Evolutionary conservation across 2,888 invertebrate species (phyloP), one percentile per base, ranked within the genome.

Genomic region (Acanthoscelides obtectus): DNA sequence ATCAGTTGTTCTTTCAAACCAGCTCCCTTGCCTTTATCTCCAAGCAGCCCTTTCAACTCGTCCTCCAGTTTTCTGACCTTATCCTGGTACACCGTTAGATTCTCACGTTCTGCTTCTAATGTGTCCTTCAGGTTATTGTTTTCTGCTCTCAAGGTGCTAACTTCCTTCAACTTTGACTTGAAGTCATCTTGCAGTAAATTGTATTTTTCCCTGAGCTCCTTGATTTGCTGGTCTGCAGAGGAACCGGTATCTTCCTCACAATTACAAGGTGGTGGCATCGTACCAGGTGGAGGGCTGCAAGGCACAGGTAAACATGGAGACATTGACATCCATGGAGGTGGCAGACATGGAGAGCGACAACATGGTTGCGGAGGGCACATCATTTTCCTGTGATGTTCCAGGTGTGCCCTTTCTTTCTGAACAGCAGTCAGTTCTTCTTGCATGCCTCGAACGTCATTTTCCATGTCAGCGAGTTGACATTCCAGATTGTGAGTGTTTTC

Each of bases 161-260:
- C 91, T 87, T 93, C 92, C 6, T 89, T 88, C 17, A 92, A 85
- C 86, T 92, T 92, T 0, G 87, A 88, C 77, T 90, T 92, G 81
- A 90, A 92, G 79, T 89, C 90, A 77, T 91, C 91, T 82, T 91
- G 91, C 0, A 91, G 87, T 72, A 89, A 87, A 12, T 86, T 86
- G 72, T 92, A 89, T 79, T 91, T 89, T 73, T 91, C 88, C 21
- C 87, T 86, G 12, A 91, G 81, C 80, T 89, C 89, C 22, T 87
- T 86, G 2, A 90, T 86, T 83, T 91, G 89, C 76, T 85, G 87
- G 76, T 90, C 90, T 0, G 87, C 86, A 0, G 87, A 87, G 66
- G 5, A 20, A 66, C 66, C 66, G 1, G 66, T 22, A 22, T 20
- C 22, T 66, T 66, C 20, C 8, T 20, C 20, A 8, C 66, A 22